These are phyloP conservation scores for Scleropages formosus DNA, from an alignment of 2,797 vertebrate genomes.

Conservation along the genomic window DNA sequence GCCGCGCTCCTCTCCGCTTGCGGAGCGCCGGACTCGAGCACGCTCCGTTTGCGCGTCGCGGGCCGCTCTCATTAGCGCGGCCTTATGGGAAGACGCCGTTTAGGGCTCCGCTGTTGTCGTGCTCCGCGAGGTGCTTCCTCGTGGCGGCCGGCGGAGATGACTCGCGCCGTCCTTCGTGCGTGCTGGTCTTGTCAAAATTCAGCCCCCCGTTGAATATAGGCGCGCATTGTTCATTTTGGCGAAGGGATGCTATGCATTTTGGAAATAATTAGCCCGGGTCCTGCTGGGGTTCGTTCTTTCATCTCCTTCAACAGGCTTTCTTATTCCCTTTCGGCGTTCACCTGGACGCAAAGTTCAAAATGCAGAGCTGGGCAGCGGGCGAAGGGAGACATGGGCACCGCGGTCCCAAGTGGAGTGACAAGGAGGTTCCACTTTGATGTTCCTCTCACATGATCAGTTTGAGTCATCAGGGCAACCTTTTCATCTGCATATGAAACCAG, in stretches of 20 bases:
- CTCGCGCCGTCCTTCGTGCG: slow-evolving; percentile 48
- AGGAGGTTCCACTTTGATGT: slow-evolving; percentile 85
- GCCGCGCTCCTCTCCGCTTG: not conserved
- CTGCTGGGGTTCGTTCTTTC: slow-evolving; percentile 79
- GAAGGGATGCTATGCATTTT: slow-evolving; percentile 72
- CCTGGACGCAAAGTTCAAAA: slow-evolving; percentile 96
- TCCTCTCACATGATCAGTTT: slow-evolving; percentile 55
- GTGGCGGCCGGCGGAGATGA: not conserved
- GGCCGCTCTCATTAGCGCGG: slow-evolving; percentile 50
- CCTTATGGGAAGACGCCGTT: slow-evolving; percentile 53
- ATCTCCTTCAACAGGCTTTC: slow-evolving; percentile 79
- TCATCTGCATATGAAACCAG: slow-evolving; percentile 58
- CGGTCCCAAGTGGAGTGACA: slow-evolving; percentile 91
- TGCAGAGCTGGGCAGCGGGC: slow-evolving; percentile 91
- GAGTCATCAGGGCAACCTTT: slow-evolving; percentile 54
- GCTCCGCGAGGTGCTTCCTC: too few species aligned
- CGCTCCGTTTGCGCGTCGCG: too few species aligned
- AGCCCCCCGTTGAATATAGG: slow-evolving; percentile 59
- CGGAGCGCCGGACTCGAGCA: not conserved
- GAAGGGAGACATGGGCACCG: slow-evolving; percentile 90
- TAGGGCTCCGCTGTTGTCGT: slow-evolving; percentile 43
- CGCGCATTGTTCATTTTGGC: slow-evolving; percentile 70
- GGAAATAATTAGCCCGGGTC: slow-evolving; percentile 81
- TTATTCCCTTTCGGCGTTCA: slow-evolving; percentile 78
- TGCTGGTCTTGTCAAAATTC: slow-evolving; percentile 66